Conservation (phyloP, 1,140 invertebrate genomes). For the Harlomillsia oculata region DNA sequence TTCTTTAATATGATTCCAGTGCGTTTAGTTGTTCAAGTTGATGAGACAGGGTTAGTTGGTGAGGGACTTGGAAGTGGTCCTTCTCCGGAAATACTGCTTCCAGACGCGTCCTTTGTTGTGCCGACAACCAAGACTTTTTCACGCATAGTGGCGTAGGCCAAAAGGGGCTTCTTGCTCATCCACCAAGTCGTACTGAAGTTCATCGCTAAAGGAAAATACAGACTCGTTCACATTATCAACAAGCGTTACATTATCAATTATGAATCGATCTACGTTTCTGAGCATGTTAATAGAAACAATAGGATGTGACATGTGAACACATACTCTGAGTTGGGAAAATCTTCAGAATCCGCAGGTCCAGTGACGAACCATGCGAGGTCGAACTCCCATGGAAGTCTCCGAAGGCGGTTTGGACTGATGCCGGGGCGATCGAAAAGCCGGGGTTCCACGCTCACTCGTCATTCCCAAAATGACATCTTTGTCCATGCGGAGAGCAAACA, state of each 20-base stretch:
- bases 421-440: constrained; percentile 14
- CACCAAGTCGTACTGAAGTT: constrained; percentile 13
- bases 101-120: not conserved
- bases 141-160: constrained; percentile 19
- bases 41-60: too few species aligned
- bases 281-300: not conserved
- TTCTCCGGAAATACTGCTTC: constrained; percentile 16
- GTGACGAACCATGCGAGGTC: constrained; percentile 15
- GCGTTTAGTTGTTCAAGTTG: too few species aligned
- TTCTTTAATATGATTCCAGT: too few species aligned
- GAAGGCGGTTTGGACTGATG: constrained; percentile 11
- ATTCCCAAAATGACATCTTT: not conserved
- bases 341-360: constrained; percentile 8
- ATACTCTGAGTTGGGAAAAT: constrained; percentile 11
- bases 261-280: not conserved
- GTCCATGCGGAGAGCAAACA: constrained; percentile 8
- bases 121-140: constrained; percentile 25
- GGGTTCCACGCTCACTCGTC: not conserved
- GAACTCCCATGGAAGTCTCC: constrained; percentile 7
- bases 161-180: constrained; percentile 21
- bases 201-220: constrained; percentile 12
- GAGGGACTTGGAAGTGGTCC: too few species aligned
- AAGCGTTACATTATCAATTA: not conserved
- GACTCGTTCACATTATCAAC: not conserved
- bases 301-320: not conserved